Evolutionary conservation across 1,140 invertebrate species (phyloP).

Genomic region (Pemphigus obesinymphae): DNA sequence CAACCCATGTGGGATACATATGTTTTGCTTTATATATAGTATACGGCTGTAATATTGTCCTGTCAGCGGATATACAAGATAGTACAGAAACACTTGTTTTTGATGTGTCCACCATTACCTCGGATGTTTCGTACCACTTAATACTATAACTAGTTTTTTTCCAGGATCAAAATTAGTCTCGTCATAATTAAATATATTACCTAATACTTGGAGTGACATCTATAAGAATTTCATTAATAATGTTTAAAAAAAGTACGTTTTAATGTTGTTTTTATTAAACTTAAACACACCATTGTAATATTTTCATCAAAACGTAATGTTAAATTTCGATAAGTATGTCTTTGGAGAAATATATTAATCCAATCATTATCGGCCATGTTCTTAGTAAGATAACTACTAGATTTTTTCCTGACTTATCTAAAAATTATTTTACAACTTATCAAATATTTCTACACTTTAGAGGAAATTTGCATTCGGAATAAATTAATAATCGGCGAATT

Average conservation of each 20-base stretch:
- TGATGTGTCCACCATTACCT: slow-evolving; percentile 27
- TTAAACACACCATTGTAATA: background rate
- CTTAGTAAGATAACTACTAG: background rate
- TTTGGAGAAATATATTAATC: background rate
- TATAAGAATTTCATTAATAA: background rate
- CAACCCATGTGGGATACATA: slow-evolving; percentile 45
- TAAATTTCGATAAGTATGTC: background rate
- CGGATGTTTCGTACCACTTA: slow-evolving; percentile 13
- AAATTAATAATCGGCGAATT: too few relatives aligned
- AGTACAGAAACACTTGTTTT: slow-evolving; percentile 45
- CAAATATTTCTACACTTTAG: too few relatives aligned
- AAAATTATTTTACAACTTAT: too few relatives aligned
- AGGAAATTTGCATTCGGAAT: too few relatives aligned
- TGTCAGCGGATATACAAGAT: slow-evolving; percentile 45
- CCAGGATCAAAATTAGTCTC: slow-evolving; percentile 43
- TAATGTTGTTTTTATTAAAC: background rate
- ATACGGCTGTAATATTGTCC: slow-evolving; percentile 43
- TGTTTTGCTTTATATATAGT: slow-evolving; percentile 46
- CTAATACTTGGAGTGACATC: too few relatives aligned
- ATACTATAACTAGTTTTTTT: slow-evolving; percentile 20
- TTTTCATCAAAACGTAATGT: background rate
- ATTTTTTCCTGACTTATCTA: too few relatives aligned
- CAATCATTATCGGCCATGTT: background rate
- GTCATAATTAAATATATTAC: slow-evolving; percentile 19
- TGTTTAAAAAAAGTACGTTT: background rate